Conservation (phyloP, 2,888 invertebrate genomes). For the Drosophila affinis region DNA sequence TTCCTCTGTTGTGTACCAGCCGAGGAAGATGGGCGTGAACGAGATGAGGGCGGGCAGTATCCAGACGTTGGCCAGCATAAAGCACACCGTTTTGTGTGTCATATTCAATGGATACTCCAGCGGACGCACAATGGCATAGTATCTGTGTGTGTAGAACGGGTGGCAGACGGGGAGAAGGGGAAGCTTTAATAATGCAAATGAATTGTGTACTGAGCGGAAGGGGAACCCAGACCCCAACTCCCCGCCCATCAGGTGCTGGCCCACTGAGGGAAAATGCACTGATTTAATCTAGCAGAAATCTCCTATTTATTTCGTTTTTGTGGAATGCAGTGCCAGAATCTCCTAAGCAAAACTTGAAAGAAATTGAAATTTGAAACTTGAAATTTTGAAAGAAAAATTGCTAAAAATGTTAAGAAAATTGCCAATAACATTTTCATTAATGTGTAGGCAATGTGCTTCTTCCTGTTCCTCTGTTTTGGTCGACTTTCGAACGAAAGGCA, state of each 20-base stretch:
- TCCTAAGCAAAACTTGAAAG: too few species aligned
- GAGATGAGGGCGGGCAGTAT: slow-evolving; percentile 95
- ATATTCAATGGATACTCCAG: slow-evolving; percentile 96
- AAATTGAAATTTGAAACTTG: too few species aligned
- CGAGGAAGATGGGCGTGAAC: slow-evolving; percentile 97
- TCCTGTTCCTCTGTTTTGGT: too few species aligned
- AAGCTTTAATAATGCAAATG: slow-evolving; percentile 39
- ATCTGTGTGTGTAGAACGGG: slow-evolving; percentile 84
- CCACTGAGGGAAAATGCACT: neutral
- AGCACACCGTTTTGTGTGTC: slow-evolving; percentile 91
- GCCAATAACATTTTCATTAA: too few species aligned
- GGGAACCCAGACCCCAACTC: neutral
- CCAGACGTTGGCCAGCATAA: slow-evolving; percentile 96
- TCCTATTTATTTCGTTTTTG: too few species aligned
- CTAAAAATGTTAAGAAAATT: too few species aligned
- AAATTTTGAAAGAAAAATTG: too few species aligned
- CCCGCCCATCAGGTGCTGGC: neutral
- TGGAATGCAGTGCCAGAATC: too few species aligned
- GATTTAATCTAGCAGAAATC: too few species aligned
- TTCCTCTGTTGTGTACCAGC: slow-evolving; percentile 95
- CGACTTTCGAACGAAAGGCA: too few species aligned
- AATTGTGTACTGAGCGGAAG: slow-evolving; percentile 8
- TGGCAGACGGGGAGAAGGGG: neutral
- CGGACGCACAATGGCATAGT: slow-evolving; percentile 96
- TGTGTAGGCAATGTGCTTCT: too few species aligned